These are phyloP conservation scores for Apotomis turbidana DNA, from an alignment of 2,888 invertebrate genomes.

Conservation along the genomic window DNA sequence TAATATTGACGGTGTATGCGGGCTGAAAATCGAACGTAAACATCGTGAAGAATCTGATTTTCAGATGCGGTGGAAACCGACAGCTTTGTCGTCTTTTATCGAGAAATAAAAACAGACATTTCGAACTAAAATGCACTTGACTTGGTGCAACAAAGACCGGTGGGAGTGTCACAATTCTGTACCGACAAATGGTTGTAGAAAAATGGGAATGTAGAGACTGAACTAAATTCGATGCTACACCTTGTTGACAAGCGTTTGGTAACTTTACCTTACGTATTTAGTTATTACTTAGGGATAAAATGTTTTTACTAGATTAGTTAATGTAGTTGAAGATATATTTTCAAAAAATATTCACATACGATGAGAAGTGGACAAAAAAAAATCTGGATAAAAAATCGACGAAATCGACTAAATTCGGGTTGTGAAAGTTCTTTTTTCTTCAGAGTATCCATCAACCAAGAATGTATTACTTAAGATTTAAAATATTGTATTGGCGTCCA, in stretches of 20 bases:
- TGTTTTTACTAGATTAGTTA: too few species aligned
- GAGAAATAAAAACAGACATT: conserved; percentile 39
- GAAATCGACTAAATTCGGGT: too few species aligned
- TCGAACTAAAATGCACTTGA: conserved; percentile 42
- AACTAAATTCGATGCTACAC: background rate
- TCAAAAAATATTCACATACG: too few species aligned
- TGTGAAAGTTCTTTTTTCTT: too few species aligned
- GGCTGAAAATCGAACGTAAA: conserved; percentile 36
- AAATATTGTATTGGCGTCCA: too few species aligned
- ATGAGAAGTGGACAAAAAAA: too few species aligned
- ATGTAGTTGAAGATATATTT: too few species aligned
- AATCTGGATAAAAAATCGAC: too few species aligned
- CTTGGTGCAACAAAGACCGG: conserved; percentile 43
- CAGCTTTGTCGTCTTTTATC: conserved; percentile 35
- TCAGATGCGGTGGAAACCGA: conserved; percentile 33
- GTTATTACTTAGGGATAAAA: background rate
- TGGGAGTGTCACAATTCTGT: conserved; percentile 45
- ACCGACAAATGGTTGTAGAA: conserved; percentile 21
- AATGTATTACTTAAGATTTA: too few species aligned
- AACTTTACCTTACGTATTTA: too few species aligned
- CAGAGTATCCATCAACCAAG: too few species aligned
- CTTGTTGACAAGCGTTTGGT: background rate
- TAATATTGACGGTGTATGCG: conserved; percentile 28
- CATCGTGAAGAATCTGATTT: conserved; percentile 34
- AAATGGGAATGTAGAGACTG: background rate